Conservation (phyloP, 2,888 invertebrate species). For the Ypsolopha sequella region DNA sequence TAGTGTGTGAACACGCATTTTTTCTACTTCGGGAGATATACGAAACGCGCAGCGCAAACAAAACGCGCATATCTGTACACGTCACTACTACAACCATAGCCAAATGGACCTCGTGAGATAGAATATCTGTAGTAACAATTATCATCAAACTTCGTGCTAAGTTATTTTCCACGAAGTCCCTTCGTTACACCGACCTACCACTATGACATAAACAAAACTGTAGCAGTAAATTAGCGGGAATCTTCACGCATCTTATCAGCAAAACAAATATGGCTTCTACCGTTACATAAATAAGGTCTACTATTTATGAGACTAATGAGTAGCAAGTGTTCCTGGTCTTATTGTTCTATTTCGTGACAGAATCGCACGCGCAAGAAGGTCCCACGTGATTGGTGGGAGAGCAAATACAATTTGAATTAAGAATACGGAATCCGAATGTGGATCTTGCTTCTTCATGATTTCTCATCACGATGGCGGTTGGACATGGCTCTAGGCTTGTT, state of each 20-base stretch:
- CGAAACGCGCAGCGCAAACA: no score
- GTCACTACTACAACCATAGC: no score
- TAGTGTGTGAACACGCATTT: no score
- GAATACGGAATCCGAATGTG: constrained; percentile 14
- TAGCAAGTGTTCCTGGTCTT: constrained; percentile 26
- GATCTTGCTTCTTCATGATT: no score
- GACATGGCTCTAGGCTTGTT: no score
- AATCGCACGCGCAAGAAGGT: constrained; percentile 29
- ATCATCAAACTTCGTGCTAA: neutral
- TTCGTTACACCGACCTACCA: neutral
- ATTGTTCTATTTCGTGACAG: constrained; percentile 41
- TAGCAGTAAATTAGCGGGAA: constrained; percentile 18
- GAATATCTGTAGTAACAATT: no score
- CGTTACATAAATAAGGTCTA: no score
- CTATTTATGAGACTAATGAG: no score
- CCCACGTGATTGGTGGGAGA: constrained; percentile 16
- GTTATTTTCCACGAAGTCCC: neutral
- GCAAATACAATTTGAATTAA: constrained; percentile 12
- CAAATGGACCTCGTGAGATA: no score
- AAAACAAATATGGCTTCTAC: neutral
- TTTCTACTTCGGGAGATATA: no score
- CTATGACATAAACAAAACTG: constrained; percentile 15
- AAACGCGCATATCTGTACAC: no score
- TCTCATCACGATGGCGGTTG: no score
- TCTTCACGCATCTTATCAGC: constrained; percentile 13